Evolutionary conservation across 1,140 invertebrate species (phyloP), one percentile per base, ranked within the genome.

Genomic region (Nebria ingens): DNA sequence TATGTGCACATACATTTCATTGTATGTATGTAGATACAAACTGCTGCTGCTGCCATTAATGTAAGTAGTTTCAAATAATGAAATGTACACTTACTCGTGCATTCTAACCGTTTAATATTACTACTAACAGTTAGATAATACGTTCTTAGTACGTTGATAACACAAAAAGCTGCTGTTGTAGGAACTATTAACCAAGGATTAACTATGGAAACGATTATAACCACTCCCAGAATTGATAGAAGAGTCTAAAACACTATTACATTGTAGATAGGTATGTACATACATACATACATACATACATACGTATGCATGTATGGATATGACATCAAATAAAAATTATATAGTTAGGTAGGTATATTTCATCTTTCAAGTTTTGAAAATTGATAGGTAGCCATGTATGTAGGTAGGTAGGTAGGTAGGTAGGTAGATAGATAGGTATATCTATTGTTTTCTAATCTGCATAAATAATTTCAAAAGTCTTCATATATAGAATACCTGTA

Each of bases 101-200:
- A 55, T 58, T 67, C 64, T 13, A 65, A 57, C 12, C 64, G 59
- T 52, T 67, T 67, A 21, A 66, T 58, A 54, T 56, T 63, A 54
- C 62, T 57, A 55, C 62, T 67, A 2, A 63, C 63, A 55, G 58
- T 52, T 17, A 67, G 56, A 45, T 65, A 67, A 20, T 62, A 19
- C 11, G 55, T 42, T 56, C 64, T 40, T 21, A 64, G 19, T 13
- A 57, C 53, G 50, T 61, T 61, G 51, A 69, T 61, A 12, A 65
- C 20, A 2, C 21, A 25, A 23, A 56, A 51, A 22, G 53, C 12
- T 38, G 11, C 20, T 12, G 52, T 52, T 49, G n/a, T 20, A 15
- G 22, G 19, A 34, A 38, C 15, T 6, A 66, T n/a, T 15, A 94
- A 74, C 79, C 81, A 87, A 11, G 79, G 79, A 71, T 91, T 91